Evolutionary conservation across 2,797 vertebrate genomes (phyloP), one percentile per base, ranked within the genome.

Genomic region (Lepidocolaptes lacrymiger): DNA sequence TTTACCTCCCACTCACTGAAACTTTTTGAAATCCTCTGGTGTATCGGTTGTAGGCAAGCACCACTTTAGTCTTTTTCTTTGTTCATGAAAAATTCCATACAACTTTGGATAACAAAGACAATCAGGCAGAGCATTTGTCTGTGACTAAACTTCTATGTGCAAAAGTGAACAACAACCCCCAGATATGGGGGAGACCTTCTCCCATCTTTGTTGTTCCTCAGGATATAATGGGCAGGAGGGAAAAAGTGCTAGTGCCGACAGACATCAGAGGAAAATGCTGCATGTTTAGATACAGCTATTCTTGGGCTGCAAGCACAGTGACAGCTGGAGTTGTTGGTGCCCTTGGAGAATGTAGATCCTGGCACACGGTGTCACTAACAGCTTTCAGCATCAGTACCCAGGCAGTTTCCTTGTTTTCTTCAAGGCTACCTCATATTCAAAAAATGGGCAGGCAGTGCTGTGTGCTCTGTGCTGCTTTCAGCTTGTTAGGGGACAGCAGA

Each of bases 281-380:
- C 37, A 44, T 0, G 0, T 10, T 32, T 27, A 64, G 8, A 41
- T 73, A 63, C 81, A 22, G 3, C 23, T 64, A 2, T 30, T n/a
- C 18, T 55, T 49, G 54, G 16, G 13, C 28, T 79, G 32, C 28
- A 64, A 54, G 12, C 12, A 54, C 12, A 58, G 21, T 4, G 6
- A 28, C 23, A 54, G 10, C 26, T 76, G 27, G 14, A 82, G 34
- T 30, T 85, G 7, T 7, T 41, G 4, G 1, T 61, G 28, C 5
- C 15, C 9, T 28, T 49, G 9, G 19, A 86, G 6, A 3, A 6
- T 20, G 28, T 21, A 34, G 46, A n/a, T 69, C 30, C 37, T 23
- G n/a, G 32, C 14, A 32, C 8, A 17, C 2, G 49, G 4, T 41
- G 30, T 5, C 30, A 36, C 27, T 58, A 36, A 27, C 7, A 46